Evolutionary conservation across 2,888 invertebrate species (phyloP).

Genomic region (Agonopterix heracliana): DNA sequence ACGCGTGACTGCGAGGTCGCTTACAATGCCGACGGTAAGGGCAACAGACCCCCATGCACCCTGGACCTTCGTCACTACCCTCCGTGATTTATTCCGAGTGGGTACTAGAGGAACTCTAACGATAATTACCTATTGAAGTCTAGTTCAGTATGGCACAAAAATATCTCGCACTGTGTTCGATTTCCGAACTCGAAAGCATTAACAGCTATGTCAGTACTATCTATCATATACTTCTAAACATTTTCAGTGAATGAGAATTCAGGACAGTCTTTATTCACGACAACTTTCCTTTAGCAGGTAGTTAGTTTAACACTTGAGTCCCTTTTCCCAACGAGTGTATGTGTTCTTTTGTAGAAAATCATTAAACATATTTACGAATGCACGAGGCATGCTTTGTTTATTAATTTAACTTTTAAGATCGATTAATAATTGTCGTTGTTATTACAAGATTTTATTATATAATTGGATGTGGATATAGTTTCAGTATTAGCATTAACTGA

Average conservation of each 20-base stretch:
- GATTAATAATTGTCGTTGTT: not conserved
- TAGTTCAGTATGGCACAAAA: constrained; percentile 4
- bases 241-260: constrained; percentile 45
- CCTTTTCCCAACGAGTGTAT: constrained; percentile 46
- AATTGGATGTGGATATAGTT: too few relatives aligned
- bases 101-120: not conserved
- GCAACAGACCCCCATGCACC: constrained; percentile 55
- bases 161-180: not conserved
- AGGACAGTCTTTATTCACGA: constrained; percentile 56
- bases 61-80: constrained; percentile 63
- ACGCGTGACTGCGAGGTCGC: constrained; percentile 83
- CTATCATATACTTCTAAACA: constrained; percentile 1
- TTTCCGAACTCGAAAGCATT: not conserved
- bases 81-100: constrained; percentile 13
- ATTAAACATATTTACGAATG: constrained; percentile 1
- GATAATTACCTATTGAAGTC: not conserved
- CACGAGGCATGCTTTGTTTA: constrained; percentile 4
- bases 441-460: too few relatives aligned
- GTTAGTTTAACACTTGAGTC: constrained; percentile 24
- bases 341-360: constrained; percentile 44
- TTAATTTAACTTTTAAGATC: constrained; percentile 1
- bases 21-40: constrained; percentile 85
- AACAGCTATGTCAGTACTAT: constrained; percentile 22
- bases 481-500: too few relatives aligned
- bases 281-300: constrained; percentile 15